Base-by-base conservation (phyloP, 2,888 invertebrate genomes). In the Cryptocephalus moraei region DNA sequence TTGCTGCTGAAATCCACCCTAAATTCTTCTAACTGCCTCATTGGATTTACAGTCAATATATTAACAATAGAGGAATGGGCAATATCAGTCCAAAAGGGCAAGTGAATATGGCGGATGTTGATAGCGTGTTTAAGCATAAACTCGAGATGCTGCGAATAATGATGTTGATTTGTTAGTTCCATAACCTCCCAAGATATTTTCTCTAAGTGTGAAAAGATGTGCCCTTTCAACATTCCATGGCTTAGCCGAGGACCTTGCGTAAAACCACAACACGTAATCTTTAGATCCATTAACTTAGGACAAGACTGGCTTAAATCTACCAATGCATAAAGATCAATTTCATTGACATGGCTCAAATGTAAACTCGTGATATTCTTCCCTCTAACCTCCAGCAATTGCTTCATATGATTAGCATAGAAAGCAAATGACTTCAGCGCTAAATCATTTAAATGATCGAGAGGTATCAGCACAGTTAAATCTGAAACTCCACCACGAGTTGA, bases 241-340 rank as follows among this genome's bases (percentile, higher is more conserved):
- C 56, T 52, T 38, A 64, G 52, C 1, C 77, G 74, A 51, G 74
- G 75, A 9, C 76, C 76, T 56, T 81, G 80, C 57, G 80, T 74
- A 56, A 85, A 73, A 56, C 84, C 82, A 62, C 86, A 85, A 66
- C 85, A 85, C 60, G 84, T 84, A 47, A 86, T 73, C 22, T 81
- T 81, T 39, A 86, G 69, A 57, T 69, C 77, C 63, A 78, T 77
- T 43, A 86, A 68, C 53, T 78, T 72, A 0, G 84, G 83, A 61
- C 86, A 86, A 73, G 75, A 80, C 66, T 84, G 83, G 62, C 84
- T 84, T n/a, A 86, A 81, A 53, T 79, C 79, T 68, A 84, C 76
- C 36, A 86, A 65, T 10, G 84, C 84, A 61, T 82, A 82, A 56
- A 82, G 72, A 67, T 84, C 83, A 55, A 86, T 79, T 68, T 84